Percentiles rank a stretch among this genome's conserved stretches.
Conservation (phyloP, 2,113 vertebrate genomes). For the Tragelaphus imberbis region DNA sequence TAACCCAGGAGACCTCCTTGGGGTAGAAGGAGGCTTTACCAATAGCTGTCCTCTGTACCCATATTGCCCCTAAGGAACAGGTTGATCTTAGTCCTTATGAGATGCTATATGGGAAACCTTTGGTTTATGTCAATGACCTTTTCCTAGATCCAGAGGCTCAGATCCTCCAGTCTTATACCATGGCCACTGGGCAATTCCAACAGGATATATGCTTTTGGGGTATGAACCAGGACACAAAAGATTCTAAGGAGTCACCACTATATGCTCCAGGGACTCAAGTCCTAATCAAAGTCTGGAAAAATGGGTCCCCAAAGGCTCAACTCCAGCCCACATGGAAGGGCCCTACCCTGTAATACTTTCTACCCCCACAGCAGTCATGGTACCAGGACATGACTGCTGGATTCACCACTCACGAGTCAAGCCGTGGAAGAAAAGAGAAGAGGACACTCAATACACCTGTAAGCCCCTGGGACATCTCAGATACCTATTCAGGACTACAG, state of each 20-base stretch:
- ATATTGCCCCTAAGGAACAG: neutral
- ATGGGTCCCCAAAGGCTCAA: neutral
- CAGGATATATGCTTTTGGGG: neutral
- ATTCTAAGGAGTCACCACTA: neutral
- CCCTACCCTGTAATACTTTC: neutral
- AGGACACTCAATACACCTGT: neutral
- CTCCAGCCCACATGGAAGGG: neutral
- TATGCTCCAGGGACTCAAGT: neutral
- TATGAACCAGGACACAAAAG: neutral
- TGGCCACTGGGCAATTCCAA: neutral
- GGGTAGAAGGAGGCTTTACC: neutral
- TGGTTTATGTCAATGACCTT: neutral
- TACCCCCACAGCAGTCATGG: neutral
- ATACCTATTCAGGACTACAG: neutral
- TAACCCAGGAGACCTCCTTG: neutral
- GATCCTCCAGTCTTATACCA: neutral
- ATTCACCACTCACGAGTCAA: neutral
- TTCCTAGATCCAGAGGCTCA: neutral
- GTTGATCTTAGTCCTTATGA: neutral
- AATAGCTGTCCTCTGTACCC: fast-evolving
- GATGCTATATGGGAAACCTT: neutral
- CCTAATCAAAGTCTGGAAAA: neutral
- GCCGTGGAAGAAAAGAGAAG: neutral
- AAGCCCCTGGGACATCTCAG: neutral
- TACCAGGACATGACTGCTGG: neutral